Base-by-base conservation (phyloP, 2,888 invertebrate species). In the Melinopterus prodromus region DNA sequence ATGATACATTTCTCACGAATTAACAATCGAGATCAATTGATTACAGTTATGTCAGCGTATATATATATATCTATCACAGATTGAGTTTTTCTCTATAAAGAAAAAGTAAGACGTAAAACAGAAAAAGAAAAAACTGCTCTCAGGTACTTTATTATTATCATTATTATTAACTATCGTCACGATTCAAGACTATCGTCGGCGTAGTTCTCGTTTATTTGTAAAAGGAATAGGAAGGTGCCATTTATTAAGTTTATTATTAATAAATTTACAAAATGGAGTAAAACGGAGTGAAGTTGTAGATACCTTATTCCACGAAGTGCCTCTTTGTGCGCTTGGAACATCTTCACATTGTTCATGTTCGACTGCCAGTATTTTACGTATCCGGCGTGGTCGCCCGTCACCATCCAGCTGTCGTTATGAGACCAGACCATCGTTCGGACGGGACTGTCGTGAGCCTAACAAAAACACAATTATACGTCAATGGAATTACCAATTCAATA, bases 301-400 rank as follows among this genome's bases (percentile, higher is more conserved):
- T 95, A 97, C 97, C 97, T 97, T 92, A 99, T 96, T 91, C 99
- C 99, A 90, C 99, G 94, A 86, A 99, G 96, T 84, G 99, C 97
- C 92, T 99, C 99, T 93, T 99, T 99, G 91, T 99, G 99, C 80
- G 99, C 99, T 91, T 99, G 99, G 92, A 98, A 99, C 98, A 99
- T 99, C 93, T 99, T 99, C 80, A 99, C 99, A 91, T 99, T 99
- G 92, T 99, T 99, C 99, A 99, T 99, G 91, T 99, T 99, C 86
- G 98, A 98, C 92, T 99, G 99, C 99, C 99, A 99, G 91, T 99
- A 99, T 89, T 99, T 99, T 83, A 99, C 98, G 89, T 97, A 99
- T 81, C 99, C 99, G 77, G 96, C 95, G 89, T 99, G 99, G 91
- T 99, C 99, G 26, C 98, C 99, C 0, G 99, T 99, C 81, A 99